Evolutionary conservation across 2,888 invertebrate genomes (phyloP).

Genomic region (Eristalis intricaria): DNA sequence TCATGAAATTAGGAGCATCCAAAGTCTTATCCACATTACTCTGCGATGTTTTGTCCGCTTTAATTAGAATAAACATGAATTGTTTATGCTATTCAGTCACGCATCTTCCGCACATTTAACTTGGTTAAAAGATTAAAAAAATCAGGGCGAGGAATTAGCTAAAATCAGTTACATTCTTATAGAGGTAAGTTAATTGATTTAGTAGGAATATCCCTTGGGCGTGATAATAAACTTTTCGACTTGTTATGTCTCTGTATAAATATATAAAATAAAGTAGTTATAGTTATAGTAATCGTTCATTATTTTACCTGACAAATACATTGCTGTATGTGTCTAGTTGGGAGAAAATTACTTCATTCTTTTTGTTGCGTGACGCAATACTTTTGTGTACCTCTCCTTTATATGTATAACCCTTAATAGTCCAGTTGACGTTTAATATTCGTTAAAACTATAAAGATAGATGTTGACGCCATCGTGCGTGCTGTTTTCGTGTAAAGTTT

Average conservation of each 20-base stretch:
- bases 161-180: background rate
- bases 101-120: constrained; percentile 37
- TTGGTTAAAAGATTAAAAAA: constrained; percentile 2
- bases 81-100: constrained; percentile 27
- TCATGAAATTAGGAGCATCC: constrained; percentile 16
- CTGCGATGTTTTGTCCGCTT: background rate
- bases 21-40: constrained; percentile 7
- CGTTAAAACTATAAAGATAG: background rate
- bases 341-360: constrained; percentile 17
- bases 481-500: background rate
- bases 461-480: background rate
- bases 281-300: background rate
- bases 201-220: background rate
- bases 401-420: constrained; percentile 4
- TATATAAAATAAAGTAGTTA: background rate
- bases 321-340: background rate
- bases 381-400: background rate
- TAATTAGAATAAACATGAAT: no score
- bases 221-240: background rate
- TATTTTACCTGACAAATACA: background rate
- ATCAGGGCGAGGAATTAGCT: constrained; percentile 19
- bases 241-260: background rate
- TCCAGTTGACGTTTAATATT: background rate
- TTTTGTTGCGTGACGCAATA: constrained; percentile 30
- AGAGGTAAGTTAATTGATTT: background rate